Base-by-base conservation (phyloP, 2,113 vertebrate genomes). In the Amblyornis subalaris region DNA sequence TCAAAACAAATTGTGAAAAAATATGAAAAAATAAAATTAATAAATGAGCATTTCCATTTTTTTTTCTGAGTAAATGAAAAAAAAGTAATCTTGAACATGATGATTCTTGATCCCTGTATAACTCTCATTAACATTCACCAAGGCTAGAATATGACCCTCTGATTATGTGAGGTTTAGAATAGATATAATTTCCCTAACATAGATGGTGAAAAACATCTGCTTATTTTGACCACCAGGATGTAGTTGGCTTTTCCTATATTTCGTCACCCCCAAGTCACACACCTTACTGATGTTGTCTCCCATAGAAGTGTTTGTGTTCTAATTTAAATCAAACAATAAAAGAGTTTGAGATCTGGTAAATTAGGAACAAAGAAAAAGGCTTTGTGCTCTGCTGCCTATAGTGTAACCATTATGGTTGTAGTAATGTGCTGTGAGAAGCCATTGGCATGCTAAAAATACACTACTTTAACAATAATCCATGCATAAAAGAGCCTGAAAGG, bases 401-500 rank as follows among this genome's bases (percentile, higher is more conserved):
- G 89, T 86, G 50, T 85, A 91, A 94, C 94, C 83, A 80, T 97
- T 96, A 89, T 91, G 77, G 86, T 96, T 91, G 83, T 89, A 96
- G 92, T 91, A 94, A 96, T 96, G 95, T 97, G 88, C 84, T 96
- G 85, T 96, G 86, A 96, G 86, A 96, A 95, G 83, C 85, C 89
- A 95, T 57, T 95, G 97, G 96, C 94, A 94, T 95, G 93, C 95
- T 95, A 93, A 95, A 97, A 96, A 96, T 97, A 97, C 58, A 94
- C 89, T 93, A 94, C 77, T 97, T 97, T 93, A 97, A 97, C 95
- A 97, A 96, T 97, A 97, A 97, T 95, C 95, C 96, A 86, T 96
- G 97, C 97, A 96, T 97, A 98, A 97, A 97, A 92, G 92, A 96
- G 92, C 85, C 77, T 91, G 96, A 96, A 96, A 97, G 94, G 97